Conservation (phyloP, 2,888 invertebrate genomes). For the Labia minor region DNA sequence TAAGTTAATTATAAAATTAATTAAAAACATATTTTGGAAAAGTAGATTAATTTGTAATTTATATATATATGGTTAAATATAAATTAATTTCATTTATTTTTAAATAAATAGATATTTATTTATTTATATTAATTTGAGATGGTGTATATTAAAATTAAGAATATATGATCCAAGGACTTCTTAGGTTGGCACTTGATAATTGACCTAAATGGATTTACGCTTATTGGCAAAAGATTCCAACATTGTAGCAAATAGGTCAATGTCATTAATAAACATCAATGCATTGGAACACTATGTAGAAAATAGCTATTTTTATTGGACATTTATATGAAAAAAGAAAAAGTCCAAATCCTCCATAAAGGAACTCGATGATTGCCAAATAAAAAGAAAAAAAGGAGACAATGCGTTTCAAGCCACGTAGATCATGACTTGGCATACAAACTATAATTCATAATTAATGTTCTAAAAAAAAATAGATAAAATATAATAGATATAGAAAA, state of each 20-base stretch:
- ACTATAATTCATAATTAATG: neutral
- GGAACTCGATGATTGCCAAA: neutral
- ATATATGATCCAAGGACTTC: neutral
- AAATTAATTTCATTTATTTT: too few relatives aligned
- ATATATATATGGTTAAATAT: too few relatives aligned
- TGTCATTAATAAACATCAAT: conserved; percentile 6
- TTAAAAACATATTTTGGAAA: too few relatives aligned
- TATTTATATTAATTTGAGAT: too few relatives aligned
- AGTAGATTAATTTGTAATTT: too few relatives aligned
- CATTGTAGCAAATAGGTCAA: neutral
- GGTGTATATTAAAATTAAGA: too few relatives aligned
- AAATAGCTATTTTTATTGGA: neutral
- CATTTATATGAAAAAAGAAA: too few relatives aligned
- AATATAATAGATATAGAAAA: too few relatives aligned
- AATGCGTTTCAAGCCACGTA: neutral
- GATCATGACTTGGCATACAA: neutral
- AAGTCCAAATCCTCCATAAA: too few relatives aligned
- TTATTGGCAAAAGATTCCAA: neutral
- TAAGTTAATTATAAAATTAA: too few relatives aligned
- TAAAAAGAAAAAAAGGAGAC: neutral
- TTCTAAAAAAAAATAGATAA: conserved; percentile 1
- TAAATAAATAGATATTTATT: too few relatives aligned
- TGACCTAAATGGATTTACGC: neutral
- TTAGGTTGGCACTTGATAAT: neutral
- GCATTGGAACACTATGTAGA: neutral